Conservation (phyloP, 1,140 invertebrate species). For the Chelonus insularis region DNA sequence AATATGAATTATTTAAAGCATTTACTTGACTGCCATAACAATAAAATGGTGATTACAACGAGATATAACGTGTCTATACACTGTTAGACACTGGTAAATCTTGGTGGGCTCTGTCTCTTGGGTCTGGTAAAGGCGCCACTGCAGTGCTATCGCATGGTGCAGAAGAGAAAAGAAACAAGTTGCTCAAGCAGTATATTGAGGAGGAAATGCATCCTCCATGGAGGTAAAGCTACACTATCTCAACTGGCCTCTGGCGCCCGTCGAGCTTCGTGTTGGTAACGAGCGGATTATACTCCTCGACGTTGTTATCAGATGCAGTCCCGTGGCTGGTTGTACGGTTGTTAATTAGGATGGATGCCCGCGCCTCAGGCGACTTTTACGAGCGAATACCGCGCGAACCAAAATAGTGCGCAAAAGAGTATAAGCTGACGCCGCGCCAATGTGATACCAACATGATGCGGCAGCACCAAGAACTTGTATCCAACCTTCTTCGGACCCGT, state of each 20-base stretch:
- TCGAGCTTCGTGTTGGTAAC: constrained; percentile 53
- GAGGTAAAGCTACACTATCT: constrained; percentile 6
- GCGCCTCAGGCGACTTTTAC: constrained; percentile 58
- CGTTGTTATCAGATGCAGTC: constrained; percentile 51
- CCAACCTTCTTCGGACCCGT: not conserved
- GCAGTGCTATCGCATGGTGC: not conserved
- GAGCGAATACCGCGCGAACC: constrained; percentile 52
- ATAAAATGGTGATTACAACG: no score
- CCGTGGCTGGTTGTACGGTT: constrained; percentile 51
- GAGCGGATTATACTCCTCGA: constrained; percentile 52
- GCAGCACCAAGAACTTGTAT: not conserved
- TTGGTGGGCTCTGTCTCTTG: constrained; percentile 9
- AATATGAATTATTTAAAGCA: no score
- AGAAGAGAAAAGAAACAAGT: constrained; percentile 6
- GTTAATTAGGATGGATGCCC: constrained; percentile 60
- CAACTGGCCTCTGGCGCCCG: constrained; percentile 16
- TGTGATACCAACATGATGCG: not conserved
- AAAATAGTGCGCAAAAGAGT: constrained; percentile 43
- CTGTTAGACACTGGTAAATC: constrained; percentile 12
- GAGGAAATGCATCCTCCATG: not conserved
- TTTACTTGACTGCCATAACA: no score
- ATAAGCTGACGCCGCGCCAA: constrained; percentile 12
- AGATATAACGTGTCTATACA: no score
- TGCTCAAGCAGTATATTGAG: not conserved
- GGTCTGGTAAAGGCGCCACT: constrained; percentile 1